Conservation (phyloP, 2,113 vertebrate species). For the Zootoca vivipara region DNA sequence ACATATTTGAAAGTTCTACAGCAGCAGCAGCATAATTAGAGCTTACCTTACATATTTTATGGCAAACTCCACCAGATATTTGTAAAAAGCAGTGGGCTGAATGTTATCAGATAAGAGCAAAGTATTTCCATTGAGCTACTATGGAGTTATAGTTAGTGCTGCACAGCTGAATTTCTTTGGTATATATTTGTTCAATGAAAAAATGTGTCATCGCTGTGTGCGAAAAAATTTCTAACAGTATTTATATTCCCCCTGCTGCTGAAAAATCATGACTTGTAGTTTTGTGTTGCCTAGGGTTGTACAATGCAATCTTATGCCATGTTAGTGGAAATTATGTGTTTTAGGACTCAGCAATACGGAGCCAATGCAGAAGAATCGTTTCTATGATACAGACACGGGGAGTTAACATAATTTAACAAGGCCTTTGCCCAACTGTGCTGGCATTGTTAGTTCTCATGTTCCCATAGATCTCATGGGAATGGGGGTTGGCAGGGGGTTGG, state of each 20-base stretch:
- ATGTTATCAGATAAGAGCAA: no score
- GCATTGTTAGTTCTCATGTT: no score
- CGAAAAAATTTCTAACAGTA: not conserved
- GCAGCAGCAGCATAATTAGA: no score
- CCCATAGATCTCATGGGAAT: not conserved
- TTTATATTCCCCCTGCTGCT: not conserved
- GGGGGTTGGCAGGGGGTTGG: no score
- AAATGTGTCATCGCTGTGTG: not conserved
- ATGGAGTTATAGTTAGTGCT: no score
- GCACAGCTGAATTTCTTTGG: no score
- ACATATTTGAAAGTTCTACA: no score
- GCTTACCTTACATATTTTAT: no score
- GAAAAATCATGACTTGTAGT: not conserved
- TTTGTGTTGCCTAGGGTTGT: not conserved
- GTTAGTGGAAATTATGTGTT: not conserved
- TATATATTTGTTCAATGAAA: not conserved
- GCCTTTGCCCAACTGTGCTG: no score
- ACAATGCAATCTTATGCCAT: not conserved
- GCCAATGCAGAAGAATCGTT: not conserved
- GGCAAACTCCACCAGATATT: no score
- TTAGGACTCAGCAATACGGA: not conserved
- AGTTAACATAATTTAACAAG: not conserved
- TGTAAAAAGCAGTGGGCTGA: no score
- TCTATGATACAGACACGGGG: not conserved
- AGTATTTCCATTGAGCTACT: no score